Evolutionary conservation across 2,888 invertebrate species (phyloP).

Genomic region (Homarus gammarus): DNA sequence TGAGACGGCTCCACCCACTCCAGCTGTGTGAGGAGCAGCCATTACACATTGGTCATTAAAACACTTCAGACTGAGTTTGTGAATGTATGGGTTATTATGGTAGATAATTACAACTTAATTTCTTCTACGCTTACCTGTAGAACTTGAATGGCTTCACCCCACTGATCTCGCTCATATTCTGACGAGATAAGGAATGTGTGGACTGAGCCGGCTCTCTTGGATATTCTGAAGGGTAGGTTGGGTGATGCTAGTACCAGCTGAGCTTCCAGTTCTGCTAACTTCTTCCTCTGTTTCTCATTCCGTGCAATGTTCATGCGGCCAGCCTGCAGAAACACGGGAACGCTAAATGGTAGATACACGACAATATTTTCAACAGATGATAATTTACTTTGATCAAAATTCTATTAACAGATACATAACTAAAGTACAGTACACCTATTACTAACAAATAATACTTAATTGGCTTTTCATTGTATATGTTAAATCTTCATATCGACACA

Average conservation of each 20-base stretch:
- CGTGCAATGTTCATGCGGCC: constrained; percentile 55
- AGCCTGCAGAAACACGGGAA: constrained; percentile 26
- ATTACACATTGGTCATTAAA: not conserved
- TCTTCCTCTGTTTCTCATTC: constrained; percentile 91
- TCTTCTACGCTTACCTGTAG: constrained; percentile 83
- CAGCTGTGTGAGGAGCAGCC: too few relatives aligned
- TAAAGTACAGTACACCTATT: too few relatives aligned
- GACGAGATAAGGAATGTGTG: constrained; percentile 93
- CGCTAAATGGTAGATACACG: too few relatives aligned
- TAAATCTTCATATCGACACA: too few relatives aligned
- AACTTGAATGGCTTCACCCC: constrained; percentile 94
- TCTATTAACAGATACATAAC: too few relatives aligned
- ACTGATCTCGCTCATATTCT: constrained; percentile 95
- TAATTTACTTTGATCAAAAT: too few relatives aligned
- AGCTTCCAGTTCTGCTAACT: constrained; percentile 92
- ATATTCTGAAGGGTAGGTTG: constrained; percentile 90
- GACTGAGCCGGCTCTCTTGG: constrained; percentile 82
- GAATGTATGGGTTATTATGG: not conserved
- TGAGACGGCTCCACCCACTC: too few relatives aligned
- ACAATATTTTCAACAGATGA: too few relatives aligned
- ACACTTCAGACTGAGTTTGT: not conserved
- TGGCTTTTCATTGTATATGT: too few relatives aligned
- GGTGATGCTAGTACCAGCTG: constrained; percentile 94
- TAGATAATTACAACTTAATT: not conserved
- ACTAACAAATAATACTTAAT: too few relatives aligned